A percentile compares a stretch with the other conserved stretches of the same genome.
Evolutionary conservation across 2,888 invertebrate genomes (phyloP).

Genomic region (Eudasyphora cyanicolor): DNA sequence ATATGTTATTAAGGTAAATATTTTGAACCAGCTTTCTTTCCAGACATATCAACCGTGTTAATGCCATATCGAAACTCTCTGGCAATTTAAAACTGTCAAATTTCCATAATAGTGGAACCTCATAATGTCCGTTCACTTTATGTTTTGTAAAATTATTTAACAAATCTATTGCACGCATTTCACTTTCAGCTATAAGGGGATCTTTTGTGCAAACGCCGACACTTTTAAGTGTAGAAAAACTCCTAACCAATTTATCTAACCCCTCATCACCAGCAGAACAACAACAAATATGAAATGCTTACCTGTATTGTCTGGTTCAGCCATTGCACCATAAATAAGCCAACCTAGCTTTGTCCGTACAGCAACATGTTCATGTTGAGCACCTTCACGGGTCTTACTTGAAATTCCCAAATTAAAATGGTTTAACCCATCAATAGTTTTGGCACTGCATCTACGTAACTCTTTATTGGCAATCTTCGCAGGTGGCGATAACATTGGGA

Average conservation of each 20-base stretch:
- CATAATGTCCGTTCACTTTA: not conserved
- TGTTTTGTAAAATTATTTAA: not conserved
- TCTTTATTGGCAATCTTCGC: too few relatives aligned
- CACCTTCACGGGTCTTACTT: not conserved
- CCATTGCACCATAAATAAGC: slow-evolving; percentile 35
- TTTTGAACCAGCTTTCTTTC: not conserved
- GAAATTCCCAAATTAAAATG: too few relatives aligned
- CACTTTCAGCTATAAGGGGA: not conserved
- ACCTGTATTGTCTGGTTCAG: not conserved
- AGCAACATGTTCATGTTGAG: too few relatives aligned
- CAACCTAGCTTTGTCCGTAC: too few relatives aligned
- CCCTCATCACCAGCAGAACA: not conserved
- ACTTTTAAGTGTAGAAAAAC: too few relatives aligned
- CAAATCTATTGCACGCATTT: not conserved
- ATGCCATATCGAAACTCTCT: slow-evolving; percentile 15
- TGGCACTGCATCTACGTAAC: slow-evolving; percentile 18
- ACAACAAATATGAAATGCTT: slow-evolving; percentile 28
- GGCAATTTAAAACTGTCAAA: not conserved
- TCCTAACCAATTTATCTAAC: not conserved
- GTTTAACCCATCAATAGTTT: slow-evolving; percentile 28
- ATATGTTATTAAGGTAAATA: not conserved
- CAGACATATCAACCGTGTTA: slow-evolving; percentile 3
- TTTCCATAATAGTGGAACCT: too few relatives aligned
- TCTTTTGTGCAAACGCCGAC: too few relatives aligned
- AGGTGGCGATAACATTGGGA: slow-evolving; percentile 16